phyloP scores from a whole-genome alignment of 2,797 vertebrate species.

The Amphiprion clarkii region DNA sequence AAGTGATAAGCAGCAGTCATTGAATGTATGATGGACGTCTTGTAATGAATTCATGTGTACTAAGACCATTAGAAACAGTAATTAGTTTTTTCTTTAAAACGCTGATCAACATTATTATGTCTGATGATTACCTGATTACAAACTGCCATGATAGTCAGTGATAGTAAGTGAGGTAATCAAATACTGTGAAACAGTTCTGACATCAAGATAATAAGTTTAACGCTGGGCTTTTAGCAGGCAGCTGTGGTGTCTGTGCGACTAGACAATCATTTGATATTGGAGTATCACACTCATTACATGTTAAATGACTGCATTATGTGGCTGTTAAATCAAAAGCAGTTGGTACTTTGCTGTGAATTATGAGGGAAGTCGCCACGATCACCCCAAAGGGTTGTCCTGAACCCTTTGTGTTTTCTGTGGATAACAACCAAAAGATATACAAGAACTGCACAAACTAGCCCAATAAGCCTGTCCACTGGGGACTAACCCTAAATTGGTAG shows the following conservation, averaged over 20 bases:
- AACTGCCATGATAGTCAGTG: neutral
- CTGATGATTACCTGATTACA: neutral
- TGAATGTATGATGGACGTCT: neutral
- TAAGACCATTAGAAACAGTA: neutral
- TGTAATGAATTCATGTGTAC: neutral
- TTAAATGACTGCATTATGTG: neutral
- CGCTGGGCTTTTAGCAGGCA: neutral
- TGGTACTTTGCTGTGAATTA: neutral
- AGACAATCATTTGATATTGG: neutral
- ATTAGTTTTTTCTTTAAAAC: neutral
- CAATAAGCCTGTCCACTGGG: neutral
- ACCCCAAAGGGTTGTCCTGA: neutral
- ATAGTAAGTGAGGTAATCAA: neutral
- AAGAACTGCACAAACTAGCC: slow-evolving; percentile 10
- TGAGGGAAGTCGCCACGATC: neutral
- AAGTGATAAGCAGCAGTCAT: neutral
- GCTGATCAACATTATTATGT: neutral
- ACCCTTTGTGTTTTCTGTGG: slow-evolving; percentile 7
- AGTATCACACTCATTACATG: neutral
- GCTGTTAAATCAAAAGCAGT: neutral
- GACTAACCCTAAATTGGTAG: slow-evolving; percentile 7
- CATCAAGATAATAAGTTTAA: neutral
- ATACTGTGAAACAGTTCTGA: neutral
- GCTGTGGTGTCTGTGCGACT: neutral
- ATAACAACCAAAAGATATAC: slow-evolving; percentile 17